Conservation (phyloP, 2,797 vertebrate species). For the Tapirus indicus region DNA sequence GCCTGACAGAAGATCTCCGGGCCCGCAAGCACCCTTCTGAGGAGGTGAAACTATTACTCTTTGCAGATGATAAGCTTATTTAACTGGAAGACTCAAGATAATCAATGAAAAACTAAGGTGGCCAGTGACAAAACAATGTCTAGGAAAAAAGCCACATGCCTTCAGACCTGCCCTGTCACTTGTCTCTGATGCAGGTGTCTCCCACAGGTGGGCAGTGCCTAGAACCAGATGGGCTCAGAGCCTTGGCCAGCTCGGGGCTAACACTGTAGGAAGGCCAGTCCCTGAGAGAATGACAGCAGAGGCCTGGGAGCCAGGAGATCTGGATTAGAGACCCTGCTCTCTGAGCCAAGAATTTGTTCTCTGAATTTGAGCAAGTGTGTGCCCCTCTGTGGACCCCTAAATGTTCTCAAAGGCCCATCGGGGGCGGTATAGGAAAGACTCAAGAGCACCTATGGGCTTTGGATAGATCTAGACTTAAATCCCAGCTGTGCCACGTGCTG, state of each 20-base stretch:
- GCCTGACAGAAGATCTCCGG: neutral
- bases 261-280: neutral
- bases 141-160: neutral
- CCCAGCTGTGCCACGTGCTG: neutral
- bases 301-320: neutral
- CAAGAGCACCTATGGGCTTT: neutral
- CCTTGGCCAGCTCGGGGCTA: neutral
- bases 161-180: conserved; percentile 21
- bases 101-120: conserved; percentile 16
- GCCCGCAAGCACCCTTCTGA: neutral
- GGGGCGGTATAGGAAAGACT: neutral
- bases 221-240: neutral
- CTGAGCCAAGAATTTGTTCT: conserved; percentile 5
- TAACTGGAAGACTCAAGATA: conserved; percentile 16
- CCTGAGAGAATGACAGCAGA: neutral
- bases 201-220: neutral
- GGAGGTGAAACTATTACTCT: neutral
- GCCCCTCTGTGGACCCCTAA: neutral
- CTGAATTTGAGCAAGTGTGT: neutral
- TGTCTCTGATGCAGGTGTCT: neutral
- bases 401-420: neutral
- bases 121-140: neutral
- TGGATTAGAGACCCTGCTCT: neutral
- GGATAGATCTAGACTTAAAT: conserved; percentile 29
- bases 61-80: conserved; percentile 8